Base-by-base conservation (phyloP, 2,888 invertebrate species). In the Pristionchus maxplancki region DNA sequence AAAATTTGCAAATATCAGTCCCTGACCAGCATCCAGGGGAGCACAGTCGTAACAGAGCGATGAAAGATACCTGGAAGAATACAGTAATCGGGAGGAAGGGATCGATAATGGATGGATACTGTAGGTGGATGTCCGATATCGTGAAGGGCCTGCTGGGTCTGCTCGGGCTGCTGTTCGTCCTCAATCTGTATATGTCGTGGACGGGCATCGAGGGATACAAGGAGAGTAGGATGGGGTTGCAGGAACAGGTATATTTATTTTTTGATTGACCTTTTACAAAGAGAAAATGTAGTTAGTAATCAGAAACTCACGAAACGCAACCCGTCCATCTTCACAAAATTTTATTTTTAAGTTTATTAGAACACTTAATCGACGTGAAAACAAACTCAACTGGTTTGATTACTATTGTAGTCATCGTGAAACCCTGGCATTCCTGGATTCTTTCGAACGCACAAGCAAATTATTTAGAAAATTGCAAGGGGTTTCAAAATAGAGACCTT, bases 191-290 rank as follows among this genome's bases (percentile, higher is more conserved):
- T 28, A 44, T 92, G 24, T 84, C 88, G 58, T 91, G 90, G 91
- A 67, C 87, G n/a, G 84, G 89, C 71, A 90, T 92, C 40, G 91
- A 91, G 83, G 90, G 91, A 28, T 89, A 93, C 86, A 91, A 92
- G 64, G 93, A 93, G 64, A 90, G 91, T 44, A 90, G 91, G 84
- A 87, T 90, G 28, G 91, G 90, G 28, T 64, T 93, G 15, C 90
- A 93, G 58, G 93, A 93, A 6, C 90, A 93, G 89, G 91, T 91
- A 34, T 24, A 20, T 3, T 6, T 28, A 24, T 44, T 78, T 1
- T 37, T 34, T 24, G 20, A 64, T n/a, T n/a, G n/a, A n/a, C n/a
- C n/a, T n/a, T n/a, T n/a, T n/a, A n/a, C n/a, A n/a, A n/a, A n/a
- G n/a, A n/a, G n/a, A 58, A 58, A 58, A 24, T 17, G 58, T 17